Conservation (phyloP, 2,797 vertebrate species). For the Botia almorhae region DNA sequence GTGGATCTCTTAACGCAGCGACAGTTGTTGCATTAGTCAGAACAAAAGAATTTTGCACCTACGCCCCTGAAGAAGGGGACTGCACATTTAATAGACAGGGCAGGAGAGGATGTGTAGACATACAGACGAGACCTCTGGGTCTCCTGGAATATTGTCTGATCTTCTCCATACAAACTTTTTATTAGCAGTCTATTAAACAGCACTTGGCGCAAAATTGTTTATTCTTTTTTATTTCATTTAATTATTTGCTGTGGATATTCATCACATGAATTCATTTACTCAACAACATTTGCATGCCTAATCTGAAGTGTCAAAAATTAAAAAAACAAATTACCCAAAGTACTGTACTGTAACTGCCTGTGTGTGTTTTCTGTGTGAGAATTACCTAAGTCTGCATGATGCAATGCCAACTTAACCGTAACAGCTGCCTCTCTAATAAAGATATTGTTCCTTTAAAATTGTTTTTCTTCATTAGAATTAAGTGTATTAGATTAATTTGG, state of each 20-base stretch:
- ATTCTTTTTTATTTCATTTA: not conserved
- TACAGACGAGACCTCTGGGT: conserved; percentile 63
- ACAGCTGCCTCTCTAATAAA: conserved; percentile 52
- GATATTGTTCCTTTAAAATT: conserved; percentile 56
- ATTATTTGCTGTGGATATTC: not conserved
- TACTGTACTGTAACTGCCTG: not conserved
- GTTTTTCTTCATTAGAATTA: conserved; percentile 62
- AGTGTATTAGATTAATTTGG: conserved; percentile 48
- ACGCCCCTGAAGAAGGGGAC: conserved; percentile 65
- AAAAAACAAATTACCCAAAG: not conserved
- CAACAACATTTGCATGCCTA: too few relatives aligned
- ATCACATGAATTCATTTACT: too few relatives aligned
- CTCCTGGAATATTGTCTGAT: conserved; percentile 66
- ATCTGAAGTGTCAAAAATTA: too few relatives aligned
- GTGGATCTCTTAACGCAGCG: conserved; percentile 21
- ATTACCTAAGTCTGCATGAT: conserved; percentile 78
- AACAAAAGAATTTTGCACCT: conserved; percentile 65
- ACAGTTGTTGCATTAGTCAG: conserved; percentile 70
- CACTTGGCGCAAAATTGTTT: not conserved
- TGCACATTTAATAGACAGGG: conserved; percentile 62
- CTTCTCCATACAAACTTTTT: conserved; percentile 42
- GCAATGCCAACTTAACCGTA: conserved; percentile 58
- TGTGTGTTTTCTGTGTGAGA: conserved; percentile 10
- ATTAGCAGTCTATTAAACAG: not conserved
- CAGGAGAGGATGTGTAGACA: conserved; percentile 62